Evolutionary conservation across 1,140 invertebrate species (phyloP).

Genomic region (Adelges cooleyi): DNA sequence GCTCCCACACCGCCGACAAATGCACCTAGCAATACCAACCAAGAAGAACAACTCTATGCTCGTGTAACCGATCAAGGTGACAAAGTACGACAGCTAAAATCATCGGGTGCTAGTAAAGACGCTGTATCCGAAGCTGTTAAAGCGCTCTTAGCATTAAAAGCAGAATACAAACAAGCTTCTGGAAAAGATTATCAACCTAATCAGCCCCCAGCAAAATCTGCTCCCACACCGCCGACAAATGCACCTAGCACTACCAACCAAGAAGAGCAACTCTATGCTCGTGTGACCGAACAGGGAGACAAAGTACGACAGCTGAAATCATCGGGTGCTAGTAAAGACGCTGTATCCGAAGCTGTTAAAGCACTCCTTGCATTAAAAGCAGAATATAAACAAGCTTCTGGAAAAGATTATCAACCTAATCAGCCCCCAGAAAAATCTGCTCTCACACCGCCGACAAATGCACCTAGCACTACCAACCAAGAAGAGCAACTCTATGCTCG

Average conservation of each 20-base stretch:
- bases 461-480: too few relatives aligned
- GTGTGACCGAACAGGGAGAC: conserved; percentile 35
- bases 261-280: conserved; percentile 32
- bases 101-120: conserved; percentile 45
- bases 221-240: too few relatives aligned
- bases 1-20: not conserved
- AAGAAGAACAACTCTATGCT: conserved; percentile 31
- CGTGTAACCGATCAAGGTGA: conserved; percentile 34
- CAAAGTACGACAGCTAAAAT: not conserved
- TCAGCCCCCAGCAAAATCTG: conserved; percentile 32
- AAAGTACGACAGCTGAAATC: conserved; percentile 35
- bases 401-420: conserved; percentile 33
- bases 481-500: conserved; percentile 35
- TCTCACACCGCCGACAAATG: too few relatives aligned
- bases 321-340: conserved; percentile 46
- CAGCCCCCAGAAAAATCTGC: conserved; percentile 32
- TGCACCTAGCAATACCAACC: too few relatives aligned
- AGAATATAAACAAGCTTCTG: conserved; percentile 50
- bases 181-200: conserved; percentile 50
- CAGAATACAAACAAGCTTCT: conserved; percentile 48
- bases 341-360: conserved; percentile 41
- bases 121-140: conserved; percentile 42
- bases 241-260: too few relatives aligned
- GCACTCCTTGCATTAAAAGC: conserved; percentile 43
- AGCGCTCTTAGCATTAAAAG: conserved; percentile 42